Evolutionary conservation across 2,113 vertebrate species (phyloP), one percentile per base, ranked within the genome.

Genomic region (Nanorana parkeri): DNA sequence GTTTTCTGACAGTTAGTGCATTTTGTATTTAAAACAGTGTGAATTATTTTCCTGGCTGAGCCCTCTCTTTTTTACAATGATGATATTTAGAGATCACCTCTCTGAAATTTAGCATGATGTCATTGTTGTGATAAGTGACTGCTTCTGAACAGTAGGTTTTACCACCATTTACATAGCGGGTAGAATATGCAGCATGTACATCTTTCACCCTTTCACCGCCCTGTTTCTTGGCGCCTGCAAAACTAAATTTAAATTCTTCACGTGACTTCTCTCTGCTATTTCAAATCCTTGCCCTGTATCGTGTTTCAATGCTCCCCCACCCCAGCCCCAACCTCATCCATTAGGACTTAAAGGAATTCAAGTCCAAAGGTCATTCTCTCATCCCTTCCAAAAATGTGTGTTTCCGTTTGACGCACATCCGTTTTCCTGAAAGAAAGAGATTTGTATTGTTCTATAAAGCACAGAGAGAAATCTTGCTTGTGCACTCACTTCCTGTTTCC

Each of bases 401-500:
- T 90, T 81, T 88, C 91, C 90, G 90, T 88, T 90, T 97, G 96
- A 98, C 97, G 96, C 94, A 97, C 89, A 91, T 96, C 95, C 96
- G 87, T 87, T 95, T 74, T 96, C 95, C 96, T 87, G 80, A 91
- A 87, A 68, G 85, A 92, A 90, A 89, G 94, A 93, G 93, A 91
- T 90, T 90, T 89, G 91, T 88, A 99, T 99, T 99, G 97, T 99
- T 98, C 92, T 90, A n/a, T 5, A 4, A 84, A 85, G 91, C 90
- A 91, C 36, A 84, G 84, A 84, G 85, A 91, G 86, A 90, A 95
- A 96, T 96, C 96, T 93, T 83, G 81, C 89, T 89, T 67, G 86
- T 55, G 84, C 96, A 96, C 91, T 90, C 93, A 90, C 94, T 97
- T 98, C 97, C 97, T 95, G 93, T 92, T 98, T 98, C 96, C 96